Percentiles rank a stretch among this genome's conserved stretches.
Conservation (phyloP, 2,797 vertebrate genomes). For the Chelmon rostratus region DNA sequence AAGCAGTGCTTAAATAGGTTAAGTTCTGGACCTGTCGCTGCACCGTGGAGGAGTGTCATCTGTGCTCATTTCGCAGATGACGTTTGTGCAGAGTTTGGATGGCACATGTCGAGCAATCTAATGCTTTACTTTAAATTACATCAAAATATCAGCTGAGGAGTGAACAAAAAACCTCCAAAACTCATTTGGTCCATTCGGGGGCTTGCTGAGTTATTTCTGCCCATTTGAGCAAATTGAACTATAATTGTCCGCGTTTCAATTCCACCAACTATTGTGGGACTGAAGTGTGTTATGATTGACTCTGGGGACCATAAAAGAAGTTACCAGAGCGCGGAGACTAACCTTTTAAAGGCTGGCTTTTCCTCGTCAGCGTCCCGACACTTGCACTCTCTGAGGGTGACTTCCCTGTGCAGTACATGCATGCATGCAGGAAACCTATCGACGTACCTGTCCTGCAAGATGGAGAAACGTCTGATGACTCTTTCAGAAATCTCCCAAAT, state of each 20-base stretch:
- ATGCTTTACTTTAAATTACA: not conserved
- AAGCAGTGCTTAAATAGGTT: slow-evolving; percentile 26
- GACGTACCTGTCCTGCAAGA: slow-evolving; percentile 55
- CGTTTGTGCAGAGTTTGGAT: not conserved
- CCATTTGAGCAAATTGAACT: slow-evolving; percentile 54
- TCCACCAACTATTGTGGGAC: slow-evolving; percentile 58
- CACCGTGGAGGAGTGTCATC: not conserved
- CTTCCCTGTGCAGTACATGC: slow-evolving; percentile 59
- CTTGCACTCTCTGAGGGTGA: slow-evolving; percentile 55
- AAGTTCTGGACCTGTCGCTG: slow-evolving; percentile 5
- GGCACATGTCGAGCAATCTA: not conserved
- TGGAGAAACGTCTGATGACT: slow-evolving; percentile 62
- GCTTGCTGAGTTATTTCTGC: slow-evolving; percentile 50
- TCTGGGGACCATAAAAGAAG: slow-evolving; percentile 73
- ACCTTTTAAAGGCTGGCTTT: slow-evolving; percentile 69
- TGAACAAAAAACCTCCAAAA: slow-evolving; percentile 37
- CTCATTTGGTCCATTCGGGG: slow-evolving; percentile 38
- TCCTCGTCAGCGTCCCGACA: slow-evolving; percentile 34
- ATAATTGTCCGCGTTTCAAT: slow-evolving; percentile 64
- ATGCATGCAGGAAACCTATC: slow-evolving; percentile 50
- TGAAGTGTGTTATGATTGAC: slow-evolving; percentile 72
- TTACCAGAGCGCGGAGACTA: slow-evolving; percentile 73
- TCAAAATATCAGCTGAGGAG: too few relatives aligned
- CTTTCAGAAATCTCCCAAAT: slow-evolving; percentile 65
- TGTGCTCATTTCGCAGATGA: not conserved